Evolutionary conservation across 2,113 vertebrate genomes (phyloP).

Genomic region (Rhinoptilus africanus): DNA sequence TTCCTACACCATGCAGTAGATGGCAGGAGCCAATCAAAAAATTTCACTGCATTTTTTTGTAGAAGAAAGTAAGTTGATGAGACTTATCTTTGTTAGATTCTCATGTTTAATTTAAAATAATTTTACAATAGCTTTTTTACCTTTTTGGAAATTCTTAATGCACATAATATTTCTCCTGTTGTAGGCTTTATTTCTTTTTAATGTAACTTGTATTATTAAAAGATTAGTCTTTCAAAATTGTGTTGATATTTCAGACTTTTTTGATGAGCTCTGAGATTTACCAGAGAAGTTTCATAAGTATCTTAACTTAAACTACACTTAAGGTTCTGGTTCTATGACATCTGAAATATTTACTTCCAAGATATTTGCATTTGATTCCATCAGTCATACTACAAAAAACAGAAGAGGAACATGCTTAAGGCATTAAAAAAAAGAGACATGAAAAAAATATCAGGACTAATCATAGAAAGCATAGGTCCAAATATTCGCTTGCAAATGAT

Average conservation of each 20-base stretch:
- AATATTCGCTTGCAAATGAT: background rate
- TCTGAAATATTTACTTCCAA: background rate
- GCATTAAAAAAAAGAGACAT: background rate
- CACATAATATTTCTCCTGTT: background rate
- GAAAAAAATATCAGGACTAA: background rate
- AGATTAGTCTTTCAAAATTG: conserved; percentile 22
- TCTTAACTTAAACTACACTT: background rate
- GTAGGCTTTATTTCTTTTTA: conserved; percentile 22
- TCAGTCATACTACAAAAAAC: background rate
- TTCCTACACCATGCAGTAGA: conserved; percentile 20
- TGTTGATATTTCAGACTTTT: background rate
- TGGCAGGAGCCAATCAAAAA: conserved; percentile 49
- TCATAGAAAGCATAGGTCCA: background rate
- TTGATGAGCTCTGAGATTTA: background rate
- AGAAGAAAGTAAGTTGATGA: background rate
- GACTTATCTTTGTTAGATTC: background rate
- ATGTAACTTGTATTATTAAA: conserved; percentile 28
- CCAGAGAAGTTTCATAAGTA: background rate
- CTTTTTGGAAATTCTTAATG: background rate
- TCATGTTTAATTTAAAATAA: conserved; percentile 33
- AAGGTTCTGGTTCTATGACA: background rate
- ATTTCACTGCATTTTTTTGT: background rate
- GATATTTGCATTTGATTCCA: background rate
- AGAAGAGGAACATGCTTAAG: background rate
- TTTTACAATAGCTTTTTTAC: background rate